These are phyloP conservation scores for Pelusios castaneus DNA, from an alignment of 2,113 vertebrate genomes.

Conservation along the genomic window DNA sequence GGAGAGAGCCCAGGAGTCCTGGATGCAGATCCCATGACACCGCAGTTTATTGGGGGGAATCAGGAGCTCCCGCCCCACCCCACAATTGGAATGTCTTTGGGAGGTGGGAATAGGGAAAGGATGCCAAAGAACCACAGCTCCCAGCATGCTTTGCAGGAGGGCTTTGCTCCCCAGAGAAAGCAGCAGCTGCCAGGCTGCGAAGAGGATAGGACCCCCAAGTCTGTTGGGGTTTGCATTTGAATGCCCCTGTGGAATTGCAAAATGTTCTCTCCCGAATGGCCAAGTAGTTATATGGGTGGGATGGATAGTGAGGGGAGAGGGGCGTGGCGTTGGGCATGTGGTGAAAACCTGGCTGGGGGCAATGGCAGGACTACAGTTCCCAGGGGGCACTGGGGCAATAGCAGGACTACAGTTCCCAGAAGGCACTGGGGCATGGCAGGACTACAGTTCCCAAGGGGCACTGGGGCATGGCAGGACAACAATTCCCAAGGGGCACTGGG, in stretches of 20 bases:
- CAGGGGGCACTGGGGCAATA: background rate
- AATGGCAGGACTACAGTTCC: background rate
- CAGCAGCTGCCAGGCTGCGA: too few relatives aligned
- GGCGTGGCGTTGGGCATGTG: too few relatives aligned
- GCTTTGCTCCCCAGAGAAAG: background rate
- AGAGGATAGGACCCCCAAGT: too few relatives aligned
- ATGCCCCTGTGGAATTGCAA: background rate
- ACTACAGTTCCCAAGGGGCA: background rate
- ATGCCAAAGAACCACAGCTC: background rate
- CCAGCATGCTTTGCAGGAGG: background rate
- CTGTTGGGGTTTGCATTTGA: background rate
- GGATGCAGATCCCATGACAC: background rate
- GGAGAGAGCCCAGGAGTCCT: background rate
- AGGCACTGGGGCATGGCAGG: background rate
- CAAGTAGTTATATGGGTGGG: too few relatives aligned
- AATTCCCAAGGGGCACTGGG: background rate
- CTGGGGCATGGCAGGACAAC: background rate
- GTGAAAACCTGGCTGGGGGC: too few relatives aligned
- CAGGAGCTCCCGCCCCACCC: too few relatives aligned
- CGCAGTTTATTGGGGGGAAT: background rate
- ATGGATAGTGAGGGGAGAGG: too few relatives aligned
- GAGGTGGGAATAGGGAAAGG: too few relatives aligned
- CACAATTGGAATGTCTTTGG: background rate
- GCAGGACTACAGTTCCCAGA: background rate
- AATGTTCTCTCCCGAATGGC: background rate